phyloP scores from a whole-genome alignment of 2,888 invertebrate species.

The Lasioglossum zephyrum region DNA sequence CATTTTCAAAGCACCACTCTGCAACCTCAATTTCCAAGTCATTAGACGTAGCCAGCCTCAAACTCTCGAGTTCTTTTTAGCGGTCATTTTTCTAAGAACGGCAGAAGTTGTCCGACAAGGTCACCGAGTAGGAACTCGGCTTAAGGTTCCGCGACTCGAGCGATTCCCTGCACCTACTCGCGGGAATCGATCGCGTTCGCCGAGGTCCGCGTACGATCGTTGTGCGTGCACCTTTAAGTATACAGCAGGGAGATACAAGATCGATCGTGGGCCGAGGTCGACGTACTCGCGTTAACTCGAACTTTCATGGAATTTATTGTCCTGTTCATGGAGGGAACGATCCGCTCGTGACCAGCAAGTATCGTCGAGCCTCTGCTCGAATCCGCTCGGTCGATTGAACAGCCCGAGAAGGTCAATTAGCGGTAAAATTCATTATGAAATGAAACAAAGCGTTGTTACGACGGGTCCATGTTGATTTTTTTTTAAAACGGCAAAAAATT shows the following conservation, averaged over 20 bases:
- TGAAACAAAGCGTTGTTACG: background rate
- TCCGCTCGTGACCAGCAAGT: background rate
- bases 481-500: background rate
- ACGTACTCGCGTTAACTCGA: slow-evolving; percentile 60
- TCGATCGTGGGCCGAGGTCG: slow-evolving; percentile 59
- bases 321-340: slow-evolving; percentile 34
- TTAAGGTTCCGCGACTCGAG: background rate
- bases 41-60: background rate
- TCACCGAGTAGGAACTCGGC: background rate
- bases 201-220: slow-evolving; percentile 20
- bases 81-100: background rate
- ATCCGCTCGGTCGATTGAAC: background rate
- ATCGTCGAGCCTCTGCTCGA: background rate
- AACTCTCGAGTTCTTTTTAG: background rate
- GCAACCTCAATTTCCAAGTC: background rate
- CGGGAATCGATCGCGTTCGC: slow-evolving; percentile 32
- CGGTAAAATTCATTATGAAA: slow-evolving; percentile 49
- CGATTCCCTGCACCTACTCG: background rate
- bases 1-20: background rate
- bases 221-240: slow-evolving; percentile 44
- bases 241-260: slow-evolving; percentile 48
- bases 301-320: slow-evolving; percentile 58
- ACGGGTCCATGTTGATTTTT: background rate
- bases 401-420: slow-evolving; percentile 37
- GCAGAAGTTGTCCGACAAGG: background rate